These are phyloP conservation scores for Lordiphosa collinella DNA, from an alignment of 1,140 invertebrate species.

Conservation along the genomic window DNA sequence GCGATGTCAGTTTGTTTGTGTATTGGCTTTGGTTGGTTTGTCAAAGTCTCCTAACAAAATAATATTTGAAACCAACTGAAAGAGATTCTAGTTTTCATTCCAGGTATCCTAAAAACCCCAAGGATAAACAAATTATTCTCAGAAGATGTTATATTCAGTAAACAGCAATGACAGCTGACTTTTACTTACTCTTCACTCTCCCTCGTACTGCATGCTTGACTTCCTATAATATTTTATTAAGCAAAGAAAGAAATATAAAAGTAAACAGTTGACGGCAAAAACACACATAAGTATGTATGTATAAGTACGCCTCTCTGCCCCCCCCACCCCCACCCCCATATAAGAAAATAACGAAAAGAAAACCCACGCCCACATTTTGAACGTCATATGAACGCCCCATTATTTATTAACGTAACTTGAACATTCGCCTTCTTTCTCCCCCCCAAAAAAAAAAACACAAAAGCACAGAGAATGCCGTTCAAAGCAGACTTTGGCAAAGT, in stretches of 20 bases:
- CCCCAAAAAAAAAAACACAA: slow-evolving; percentile 11
- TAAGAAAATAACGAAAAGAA: background rate
- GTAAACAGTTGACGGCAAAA: slow-evolving; percentile 69
- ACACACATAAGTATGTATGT: slow-evolving; percentile 15
- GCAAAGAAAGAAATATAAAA: slow-evolving; percentile 63
- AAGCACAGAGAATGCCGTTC: too few relatives aligned
- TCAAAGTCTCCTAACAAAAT: too few relatives aligned
- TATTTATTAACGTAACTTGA: slow-evolving; percentile 78
- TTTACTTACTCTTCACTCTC: background rate
- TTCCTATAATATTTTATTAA: slow-evolving; percentile 75
- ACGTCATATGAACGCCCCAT: slow-evolving; percentile 74
- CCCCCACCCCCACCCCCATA: too few relatives aligned
- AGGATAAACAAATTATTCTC: too few relatives aligned
- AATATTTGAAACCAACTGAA: too few relatives aligned
- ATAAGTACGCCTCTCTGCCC: slow-evolving; percentile 12
- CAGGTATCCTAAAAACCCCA: too few relatives aligned
- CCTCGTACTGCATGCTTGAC: slow-evolving; percentile 38
- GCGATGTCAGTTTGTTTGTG: too few relatives aligned
- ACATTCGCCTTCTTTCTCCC: slow-evolving; percentile 48
- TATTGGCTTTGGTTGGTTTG: too few relatives aligned
- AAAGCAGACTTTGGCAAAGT: slow-evolving; percentile 49
- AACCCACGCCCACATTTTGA: slow-evolving; percentile 35
- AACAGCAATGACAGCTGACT: slow-evolving; percentile 10
- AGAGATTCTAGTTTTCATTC: too few relatives aligned
- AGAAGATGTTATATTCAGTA: too few relatives aligned